These are phyloP conservation scores for Cactoblastis cactorum DNA, from an alignment of 2,888 invertebrate genomes.

Conservation along the genomic window DNA sequence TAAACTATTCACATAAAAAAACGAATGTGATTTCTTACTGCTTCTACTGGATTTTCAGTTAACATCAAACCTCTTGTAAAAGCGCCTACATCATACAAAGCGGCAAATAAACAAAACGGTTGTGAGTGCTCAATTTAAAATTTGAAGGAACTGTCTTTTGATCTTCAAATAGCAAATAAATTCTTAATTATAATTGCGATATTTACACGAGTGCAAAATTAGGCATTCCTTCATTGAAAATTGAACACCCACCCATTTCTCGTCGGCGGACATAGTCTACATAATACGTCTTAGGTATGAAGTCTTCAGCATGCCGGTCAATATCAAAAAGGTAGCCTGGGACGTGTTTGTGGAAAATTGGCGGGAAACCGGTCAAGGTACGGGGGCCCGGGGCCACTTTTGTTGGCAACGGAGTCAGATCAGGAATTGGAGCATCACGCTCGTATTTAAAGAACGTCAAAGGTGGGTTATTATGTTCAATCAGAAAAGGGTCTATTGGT, in stretches of 20 bases:
- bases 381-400: slow-evolving; percentile 56
- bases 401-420: slow-evolving; percentile 53
- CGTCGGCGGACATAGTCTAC: slow-evolving; percentile 75
- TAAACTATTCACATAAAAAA: too few species aligned
- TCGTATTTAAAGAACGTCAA: slow-evolving; percentile 67
- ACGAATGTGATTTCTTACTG: too few species aligned
- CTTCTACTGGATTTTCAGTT: not conserved
- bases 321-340: slow-evolving; percentile 69
- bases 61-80: slow-evolving; percentile 16
- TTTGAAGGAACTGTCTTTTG: slow-evolving; percentile 61
- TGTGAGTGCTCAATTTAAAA: slow-evolving; percentile 72
- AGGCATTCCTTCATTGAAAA: slow-evolving; percentile 65
- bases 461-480: slow-evolving; percentile 53
- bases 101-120: slow-evolving; percentile 52
- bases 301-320: slow-evolving; percentile 69
- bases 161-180: slow-evolving; percentile 47
- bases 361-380: slow-evolving; percentile 67
- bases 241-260: slow-evolving; percentile 78
- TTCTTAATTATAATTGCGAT: slow-evolving; percentile 23
- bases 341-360: slow-evolving; percentile 69
- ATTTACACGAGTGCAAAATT: slow-evolving; percentile 36
- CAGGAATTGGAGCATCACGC: slow-evolving; percentile 67
- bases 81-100: slow-evolving; percentile 24
- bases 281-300: slow-evolving; percentile 73
- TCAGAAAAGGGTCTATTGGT: slow-evolving; percentile 60